Evolutionary conservation across 2,113 vertebrate species (phyloP).

Genomic region (Oxyruncus cristatus): DNA sequence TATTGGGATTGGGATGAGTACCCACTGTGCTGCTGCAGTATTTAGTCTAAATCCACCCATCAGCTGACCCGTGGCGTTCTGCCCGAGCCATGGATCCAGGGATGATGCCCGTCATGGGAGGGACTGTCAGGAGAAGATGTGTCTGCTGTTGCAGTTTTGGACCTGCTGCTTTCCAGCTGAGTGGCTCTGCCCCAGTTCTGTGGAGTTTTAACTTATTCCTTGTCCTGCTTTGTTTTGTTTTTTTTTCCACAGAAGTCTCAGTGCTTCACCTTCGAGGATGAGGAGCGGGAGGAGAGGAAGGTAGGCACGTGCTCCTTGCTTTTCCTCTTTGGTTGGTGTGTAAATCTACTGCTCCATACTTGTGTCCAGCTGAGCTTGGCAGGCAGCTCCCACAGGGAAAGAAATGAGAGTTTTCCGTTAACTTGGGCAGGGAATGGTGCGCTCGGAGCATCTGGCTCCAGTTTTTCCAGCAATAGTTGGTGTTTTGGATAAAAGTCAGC

Average conservation of each 20-base stretch:
- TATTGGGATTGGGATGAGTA: background rate
- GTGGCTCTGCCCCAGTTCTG: background rate
- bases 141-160: background rate
- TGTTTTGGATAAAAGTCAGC: background rate
- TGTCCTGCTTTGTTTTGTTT: background rate
- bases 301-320: conserved; percentile 72
- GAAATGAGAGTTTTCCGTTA: background rate
- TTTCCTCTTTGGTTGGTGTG: background rate
- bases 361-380: background rate
- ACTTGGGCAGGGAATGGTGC: background rate
- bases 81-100: background rate
- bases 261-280: conserved; percentile 84
- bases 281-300: conserved; percentile 81
- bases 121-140: background rate
- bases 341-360: background rate
- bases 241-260: conserved; percentile 80
- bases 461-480: background rate
- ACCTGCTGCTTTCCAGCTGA: background rate
- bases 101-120: background rate
- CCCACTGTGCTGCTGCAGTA: background rate
- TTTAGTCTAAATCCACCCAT: background rate
- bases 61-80: background rate
- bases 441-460: background rate
- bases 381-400: background rate
- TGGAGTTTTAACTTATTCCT: background rate